Percentiles rank a stretch among this genome's conserved stretches.
Evolutionary conservation across 2,888 invertebrate species (phyloP).

Genomic region (Creontiades dilutus): DNA sequence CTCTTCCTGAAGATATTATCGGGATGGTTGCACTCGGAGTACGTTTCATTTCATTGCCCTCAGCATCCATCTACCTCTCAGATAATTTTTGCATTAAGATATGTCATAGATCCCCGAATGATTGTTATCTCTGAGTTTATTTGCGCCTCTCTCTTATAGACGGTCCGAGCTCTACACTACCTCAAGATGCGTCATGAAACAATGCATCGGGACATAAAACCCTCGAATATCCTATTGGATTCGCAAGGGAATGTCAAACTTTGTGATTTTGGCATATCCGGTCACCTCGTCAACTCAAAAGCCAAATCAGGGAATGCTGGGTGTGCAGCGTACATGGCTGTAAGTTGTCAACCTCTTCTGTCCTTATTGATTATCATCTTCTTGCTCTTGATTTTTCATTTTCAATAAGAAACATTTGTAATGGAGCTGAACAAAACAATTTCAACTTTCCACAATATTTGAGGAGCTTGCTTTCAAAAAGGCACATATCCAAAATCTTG

Average conservation of each 20-base stretch:
- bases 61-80: too few relatives aligned
- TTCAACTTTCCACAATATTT: too few relatives aligned
- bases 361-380: too few relatives aligned
- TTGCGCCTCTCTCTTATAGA: constrained; percentile 83
- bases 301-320: constrained; percentile 98
- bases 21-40: constrained; percentile 98
- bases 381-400: too few relatives aligned
- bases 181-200: constrained; percentile 98
- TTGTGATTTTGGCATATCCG: constrained; percentile 99
- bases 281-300: constrained; percentile 97
- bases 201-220: constrained; percentile 98
- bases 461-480: too few relatives aligned
- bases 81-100: too few relatives aligned
- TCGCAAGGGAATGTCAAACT: constrained; percentile 96
- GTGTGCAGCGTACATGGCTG: constrained; percentile 99
- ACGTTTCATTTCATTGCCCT: constrained; percentile 79
- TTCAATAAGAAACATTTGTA: too few relatives aligned
- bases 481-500: too few relatives aligned
- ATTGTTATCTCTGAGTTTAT: background rate
- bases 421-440: too few relatives aligned
- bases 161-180: constrained; percentile 97
- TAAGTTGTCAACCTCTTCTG: constrained; percentile 80
- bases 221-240: constrained; percentile 98
- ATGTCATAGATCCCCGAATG: background rate
- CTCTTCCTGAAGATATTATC: constrained; percentile 97